Base-by-base conservation (phyloP, 2,797 vertebrate genomes). In the Sebastes kiyomatsui region DNA sequence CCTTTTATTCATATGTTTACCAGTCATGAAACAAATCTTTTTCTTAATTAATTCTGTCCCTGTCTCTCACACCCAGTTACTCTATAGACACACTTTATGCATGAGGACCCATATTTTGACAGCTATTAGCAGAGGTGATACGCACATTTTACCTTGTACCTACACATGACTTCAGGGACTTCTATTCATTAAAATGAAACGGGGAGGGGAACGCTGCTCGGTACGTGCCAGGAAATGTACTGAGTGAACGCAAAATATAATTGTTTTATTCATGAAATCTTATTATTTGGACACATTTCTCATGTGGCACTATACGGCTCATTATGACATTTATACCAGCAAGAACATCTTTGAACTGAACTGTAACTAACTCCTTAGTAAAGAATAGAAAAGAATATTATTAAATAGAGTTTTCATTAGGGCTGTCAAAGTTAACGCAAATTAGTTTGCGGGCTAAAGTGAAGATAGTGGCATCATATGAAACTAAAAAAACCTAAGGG, bases 91-190 rank as follows among this genome's bases (percentile, higher is more conserved):
- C 66, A 69, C 73, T 79, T 81, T 35, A 64, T 80, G 79, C 83
- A 81, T 30, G 71, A 72, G n/a, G 52, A 60, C n/a, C 11, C 32
- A 38, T 69, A 60, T 77, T 80, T 74, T 85, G 80, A 90, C 87
- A 87, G 82, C 71, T 75, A 75, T 89, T 88, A 83, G 71, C 56
- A 13, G 68, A 80, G 85, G 79, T 86, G 74, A 88, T 80, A 69
- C 67, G 75, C 35, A 1, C n/a, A 59, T 74, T 86, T 90, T 84
- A 80, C 67, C 70, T 33, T 75, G 59, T 72, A 77, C 72, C 56
- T 71, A 74, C 25, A 52, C 25, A 74, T 27, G 67, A 87, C 84
- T 87, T 81, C 71, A 71, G 83, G 76, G 87, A 88, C 65, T 59
- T 83, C 7, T 64, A 61, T 66, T 82, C 75, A 86, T 90, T 87